phyloP scores from a whole-genome alignment of 2,888 invertebrate genomes.

The Mylabris sibirica region DNA sequence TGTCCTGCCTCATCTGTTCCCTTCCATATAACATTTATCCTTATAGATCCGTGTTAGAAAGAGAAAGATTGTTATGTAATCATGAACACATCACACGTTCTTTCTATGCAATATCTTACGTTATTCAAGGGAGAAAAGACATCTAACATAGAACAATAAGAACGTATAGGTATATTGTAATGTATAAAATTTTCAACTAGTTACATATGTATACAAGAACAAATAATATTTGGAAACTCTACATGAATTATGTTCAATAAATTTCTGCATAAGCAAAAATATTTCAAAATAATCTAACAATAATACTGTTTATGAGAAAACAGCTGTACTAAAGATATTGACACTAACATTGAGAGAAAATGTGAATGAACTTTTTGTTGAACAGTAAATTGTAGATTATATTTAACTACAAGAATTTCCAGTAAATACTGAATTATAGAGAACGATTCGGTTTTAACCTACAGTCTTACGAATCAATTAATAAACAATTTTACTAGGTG shows the following conservation, averaged over 20 bases:
- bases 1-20: neutral
- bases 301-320: neutral
- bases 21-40: slow-evolving; percentile 10
- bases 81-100: slow-evolving; percentile 27
- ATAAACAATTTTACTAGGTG: too few species aligned
- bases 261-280: neutral
- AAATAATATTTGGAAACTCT: neutral
- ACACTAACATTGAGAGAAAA: neutral
- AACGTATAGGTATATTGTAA: neutral
- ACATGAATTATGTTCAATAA: neutral
- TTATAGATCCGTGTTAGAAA: slow-evolving; percentile 18
- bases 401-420: neutral
- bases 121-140: neutral
- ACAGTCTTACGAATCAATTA: neutral
- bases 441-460: neutral
- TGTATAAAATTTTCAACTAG: neutral
- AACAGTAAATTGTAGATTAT: neutral
- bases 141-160: neutral
- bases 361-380: neutral
- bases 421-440: neutral
- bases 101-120: neutral
- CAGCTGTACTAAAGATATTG: neutral
- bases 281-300: neutral
- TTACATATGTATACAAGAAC: neutral
- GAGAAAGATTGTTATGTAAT: slow-evolving; percentile 13